phyloP scores from a whole-genome alignment of 2,113 vertebrate species.

The Falcunculus frontatus region DNA sequence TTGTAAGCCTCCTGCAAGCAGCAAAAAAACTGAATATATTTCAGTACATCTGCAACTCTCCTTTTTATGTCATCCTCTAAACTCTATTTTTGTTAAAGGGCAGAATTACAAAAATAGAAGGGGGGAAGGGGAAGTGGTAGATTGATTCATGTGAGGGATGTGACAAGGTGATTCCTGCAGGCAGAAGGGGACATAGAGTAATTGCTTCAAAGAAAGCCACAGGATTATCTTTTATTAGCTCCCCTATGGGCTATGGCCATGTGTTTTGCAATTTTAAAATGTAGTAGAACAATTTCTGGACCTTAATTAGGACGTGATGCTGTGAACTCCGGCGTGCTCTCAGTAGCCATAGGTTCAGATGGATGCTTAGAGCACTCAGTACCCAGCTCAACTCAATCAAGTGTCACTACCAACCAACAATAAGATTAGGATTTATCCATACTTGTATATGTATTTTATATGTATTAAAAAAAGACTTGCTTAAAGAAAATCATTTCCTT shows the following conservation, averaged over 20 bases:
- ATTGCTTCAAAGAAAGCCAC: conserved; percentile 7
- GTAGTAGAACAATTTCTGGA: not conserved
- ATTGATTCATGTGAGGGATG: conserved; percentile 34
- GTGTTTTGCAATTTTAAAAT: not conserved
- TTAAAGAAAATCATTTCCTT: not conserved
- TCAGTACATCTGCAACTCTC: conserved; percentile 8
- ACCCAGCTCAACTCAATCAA: not conserved
- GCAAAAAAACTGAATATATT: not conserved
- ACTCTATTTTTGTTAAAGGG: conserved; percentile 47
- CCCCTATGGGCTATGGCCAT: not conserved
- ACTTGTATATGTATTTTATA: not conserved
- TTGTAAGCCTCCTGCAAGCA: not conserved
- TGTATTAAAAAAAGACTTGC: not conserved
- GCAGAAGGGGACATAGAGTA: not conserved
- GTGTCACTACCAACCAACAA: not conserved
- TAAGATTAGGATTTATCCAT: not conserved
- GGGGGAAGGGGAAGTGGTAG: not conserved
- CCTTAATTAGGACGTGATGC: not conserved
- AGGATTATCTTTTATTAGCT: conserved; percentile 9
- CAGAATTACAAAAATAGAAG: conserved; percentile 38
- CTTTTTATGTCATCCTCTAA: conserved; percentile 17
- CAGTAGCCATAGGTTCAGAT: not conserved
- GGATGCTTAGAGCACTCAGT: not conserved
- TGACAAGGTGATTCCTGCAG: conserved; percentile 51
- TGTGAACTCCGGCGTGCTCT: not conserved